Evolutionary conservation across 2,113 vertebrate species (phyloP).

Genomic region (Parus major): DNA sequence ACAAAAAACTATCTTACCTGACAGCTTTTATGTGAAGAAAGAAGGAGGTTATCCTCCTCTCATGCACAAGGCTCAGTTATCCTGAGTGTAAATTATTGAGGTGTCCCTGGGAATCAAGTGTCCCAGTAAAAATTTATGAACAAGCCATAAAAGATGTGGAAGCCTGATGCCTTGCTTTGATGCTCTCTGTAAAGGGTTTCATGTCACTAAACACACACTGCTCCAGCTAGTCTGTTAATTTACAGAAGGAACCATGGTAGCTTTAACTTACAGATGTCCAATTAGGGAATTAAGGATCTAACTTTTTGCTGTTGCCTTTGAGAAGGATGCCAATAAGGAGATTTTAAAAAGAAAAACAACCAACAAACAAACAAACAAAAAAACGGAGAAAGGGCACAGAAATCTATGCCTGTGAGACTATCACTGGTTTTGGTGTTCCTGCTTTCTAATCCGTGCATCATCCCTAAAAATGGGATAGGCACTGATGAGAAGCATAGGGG

Average conservation of each 20-base stretch:
- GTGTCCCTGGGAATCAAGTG: not conserved
- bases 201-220: not conserved
- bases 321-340: not conserved
- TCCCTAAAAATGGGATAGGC: not conserved
- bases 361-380: not conserved
- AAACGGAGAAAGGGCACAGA: not conserved
- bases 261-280: not conserved
- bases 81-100: not conserved
- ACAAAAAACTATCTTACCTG: not conserved
- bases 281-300: not conserved
- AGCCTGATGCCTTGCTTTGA: not conserved
- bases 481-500: not conserved
- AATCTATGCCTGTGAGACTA: not conserved
- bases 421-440: not conserved
- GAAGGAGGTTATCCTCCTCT: not conserved
- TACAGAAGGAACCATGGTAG: not conserved
- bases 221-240: not conserved
- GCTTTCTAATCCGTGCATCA: not conserved
- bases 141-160: not conserved
- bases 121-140: slow-evolving; percentile 35
- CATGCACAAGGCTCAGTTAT: not conserved
- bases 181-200: not conserved
- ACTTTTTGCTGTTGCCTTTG: not conserved
- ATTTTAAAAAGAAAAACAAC: not conserved
- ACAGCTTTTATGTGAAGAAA: not conserved